phyloP scores from a whole-genome alignment of 1,140 invertebrate genomes.

The Meloidogyne chitwoodi region DNA sequence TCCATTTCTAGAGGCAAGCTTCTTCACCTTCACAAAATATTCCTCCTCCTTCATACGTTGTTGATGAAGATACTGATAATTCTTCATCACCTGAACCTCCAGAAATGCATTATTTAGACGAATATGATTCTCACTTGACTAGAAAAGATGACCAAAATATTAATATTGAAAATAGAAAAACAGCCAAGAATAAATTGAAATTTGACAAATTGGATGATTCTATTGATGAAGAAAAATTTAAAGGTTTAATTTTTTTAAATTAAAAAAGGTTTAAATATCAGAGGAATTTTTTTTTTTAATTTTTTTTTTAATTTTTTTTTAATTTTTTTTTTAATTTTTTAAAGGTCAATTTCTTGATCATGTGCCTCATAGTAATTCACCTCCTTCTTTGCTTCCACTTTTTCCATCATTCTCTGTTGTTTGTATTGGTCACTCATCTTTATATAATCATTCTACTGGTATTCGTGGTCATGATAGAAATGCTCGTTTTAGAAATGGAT shows the following conservation, averaged over 20 bases:
- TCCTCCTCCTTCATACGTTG: neutral
- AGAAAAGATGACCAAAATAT: neutral
- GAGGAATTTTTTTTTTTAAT: neutral
- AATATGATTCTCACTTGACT: constrained; percentile 24
- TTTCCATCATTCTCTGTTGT: constrained; percentile 88
- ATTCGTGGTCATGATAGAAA: constrained; percentile 63
- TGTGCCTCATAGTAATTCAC: constrained; percentile 22
- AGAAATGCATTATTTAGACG: constrained; percentile 21
- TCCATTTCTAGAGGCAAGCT: too few species aligned
- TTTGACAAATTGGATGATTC: neutral
- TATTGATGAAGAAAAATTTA: constrained; percentile 21
- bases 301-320: too few species aligned
- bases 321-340: constrained; percentile 1
- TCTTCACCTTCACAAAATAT: too few species aligned
- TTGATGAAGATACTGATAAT: neutral
- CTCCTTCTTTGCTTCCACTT: constrained; percentile 68
- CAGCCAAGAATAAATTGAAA: constrained; percentile 8
- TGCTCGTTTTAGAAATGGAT: constrained; percentile 74
- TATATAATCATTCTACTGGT: constrained; percentile 82
- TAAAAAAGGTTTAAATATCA: constrained; percentile 7
- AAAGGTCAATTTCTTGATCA: constrained; percentile 31
- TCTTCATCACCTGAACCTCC: neutral
- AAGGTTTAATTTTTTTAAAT: constrained; percentile 22
- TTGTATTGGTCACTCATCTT: constrained; percentile 79
- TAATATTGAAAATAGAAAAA: neutral